These are phyloP conservation scores for Tenebrio molitor DNA, from an alignment of 1,140 invertebrate species.

Conservation along the genomic window DNA sequence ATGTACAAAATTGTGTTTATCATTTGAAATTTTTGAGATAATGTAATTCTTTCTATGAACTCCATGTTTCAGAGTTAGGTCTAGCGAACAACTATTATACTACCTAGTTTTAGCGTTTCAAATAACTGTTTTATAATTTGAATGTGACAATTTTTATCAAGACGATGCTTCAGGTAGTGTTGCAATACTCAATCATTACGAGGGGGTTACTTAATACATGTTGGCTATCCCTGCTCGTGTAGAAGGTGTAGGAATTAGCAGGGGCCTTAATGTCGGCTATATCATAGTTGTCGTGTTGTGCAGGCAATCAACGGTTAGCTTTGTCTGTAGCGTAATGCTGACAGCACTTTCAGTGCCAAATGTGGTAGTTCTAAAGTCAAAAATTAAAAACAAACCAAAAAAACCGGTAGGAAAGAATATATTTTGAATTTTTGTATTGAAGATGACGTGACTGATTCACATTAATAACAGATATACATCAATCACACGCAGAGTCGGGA, in stretches of 20 bases:
- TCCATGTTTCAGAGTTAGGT: slow-evolving; percentile 20
- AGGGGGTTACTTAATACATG: slow-evolving; percentile 47
- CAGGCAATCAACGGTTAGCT: slow-evolving; percentile 63
- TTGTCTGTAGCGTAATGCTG: slow-evolving; percentile 57
- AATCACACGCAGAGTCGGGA: background rate
- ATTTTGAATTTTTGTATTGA: slow-evolving; percentile 56
- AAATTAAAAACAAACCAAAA: slow-evolving; percentile 50
- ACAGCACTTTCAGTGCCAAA: slow-evolving; percentile 53
- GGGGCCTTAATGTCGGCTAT: slow-evolving; percentile 63
- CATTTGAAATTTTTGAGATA: slow-evolving; percentile 23
- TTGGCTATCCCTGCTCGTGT: slow-evolving; percentile 47
- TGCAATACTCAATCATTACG: slow-evolving; percentile 52
- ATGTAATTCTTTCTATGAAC: slow-evolving; percentile 36
- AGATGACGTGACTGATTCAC: slow-evolving; percentile 58
- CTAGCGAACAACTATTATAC: slow-evolving; percentile 15
- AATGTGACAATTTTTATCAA: slow-evolving; percentile 34
- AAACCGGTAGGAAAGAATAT: slow-evolving; percentile 40
- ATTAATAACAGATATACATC: slow-evolving; percentile 40
- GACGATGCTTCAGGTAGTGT: slow-evolving; percentile 45
- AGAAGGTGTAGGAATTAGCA: slow-evolving; percentile 58
- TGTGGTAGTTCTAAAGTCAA: slow-evolving; percentile 52
- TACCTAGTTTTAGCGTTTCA: slow-evolving; percentile 33
- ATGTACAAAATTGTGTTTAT: slow-evolving; percentile 48
- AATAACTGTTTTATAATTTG: slow-evolving; percentile 39
- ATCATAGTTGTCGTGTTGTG: slow-evolving; percentile 64